These are phyloP conservation scores for Heliangelus exortis DNA, from an alignment of 2,797 vertebrate genomes.

Conservation along the genomic window DNA sequence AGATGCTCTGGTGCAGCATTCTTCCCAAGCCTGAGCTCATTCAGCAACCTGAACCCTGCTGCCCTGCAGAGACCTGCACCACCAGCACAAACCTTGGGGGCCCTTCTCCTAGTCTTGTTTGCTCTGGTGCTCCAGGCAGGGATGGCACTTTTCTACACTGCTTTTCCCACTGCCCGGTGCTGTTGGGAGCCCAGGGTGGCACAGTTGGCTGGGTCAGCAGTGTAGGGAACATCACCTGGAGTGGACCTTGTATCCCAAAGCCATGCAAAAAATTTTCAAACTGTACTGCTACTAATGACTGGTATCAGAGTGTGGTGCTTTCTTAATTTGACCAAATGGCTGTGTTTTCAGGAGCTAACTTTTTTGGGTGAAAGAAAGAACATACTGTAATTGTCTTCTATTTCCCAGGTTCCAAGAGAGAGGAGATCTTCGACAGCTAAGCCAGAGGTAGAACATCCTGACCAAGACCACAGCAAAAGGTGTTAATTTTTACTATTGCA, in stretches of 20 bases:
- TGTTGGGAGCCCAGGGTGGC: background rate
- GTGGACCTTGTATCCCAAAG: background rate
- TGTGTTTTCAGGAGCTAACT: background rate
- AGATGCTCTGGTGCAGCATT: background rate
- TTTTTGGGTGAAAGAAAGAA: background rate
- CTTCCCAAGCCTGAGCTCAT: background rate
- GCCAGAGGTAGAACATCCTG: constrained; percentile 88
- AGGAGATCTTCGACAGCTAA: constrained; percentile 90
- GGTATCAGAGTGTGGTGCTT: background rate
- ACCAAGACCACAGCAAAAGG: constrained; percentile 98
- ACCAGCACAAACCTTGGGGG: background rate
- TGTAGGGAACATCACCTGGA: fast-evolving
- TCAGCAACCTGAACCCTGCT: background rate
- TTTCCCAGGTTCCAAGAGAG: constrained; percentile 92
- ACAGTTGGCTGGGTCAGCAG: background rate
- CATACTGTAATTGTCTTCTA: background rate
- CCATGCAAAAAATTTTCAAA: fast-evolving
- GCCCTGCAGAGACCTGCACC: background rate
- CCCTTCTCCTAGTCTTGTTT: background rate
- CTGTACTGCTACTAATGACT: background rate
- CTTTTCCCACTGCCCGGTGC: background rate
- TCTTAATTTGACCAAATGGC: background rate
- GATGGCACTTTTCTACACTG: background rate
- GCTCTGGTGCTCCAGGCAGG: background rate
- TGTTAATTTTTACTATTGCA: constrained; percentile 47